Percentiles rank a stretch among this genome's conserved stretches.
phyloP scores from a whole-genome alignment of 2,113 vertebrate species.

The Fregata magnificens region DNA sequence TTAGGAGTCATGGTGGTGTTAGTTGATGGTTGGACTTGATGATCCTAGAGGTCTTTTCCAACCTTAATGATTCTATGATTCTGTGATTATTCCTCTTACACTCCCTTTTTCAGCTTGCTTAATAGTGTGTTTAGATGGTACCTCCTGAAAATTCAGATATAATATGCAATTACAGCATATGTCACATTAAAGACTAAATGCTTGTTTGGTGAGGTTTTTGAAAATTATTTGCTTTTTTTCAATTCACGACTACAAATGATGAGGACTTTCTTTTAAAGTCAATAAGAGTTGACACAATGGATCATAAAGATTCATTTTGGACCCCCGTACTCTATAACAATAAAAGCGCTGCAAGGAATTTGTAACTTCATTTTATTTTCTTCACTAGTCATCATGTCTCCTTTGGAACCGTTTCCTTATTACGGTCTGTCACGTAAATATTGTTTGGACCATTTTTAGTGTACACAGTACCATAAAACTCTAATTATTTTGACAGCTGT shows the following conservation, averaged over 20 bases:
- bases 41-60: no score
- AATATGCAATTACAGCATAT: not conserved
- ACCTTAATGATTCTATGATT: no score
- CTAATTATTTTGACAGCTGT: conserved; percentile 1
- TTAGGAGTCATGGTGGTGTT: no score
- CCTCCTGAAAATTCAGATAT: not conserved
- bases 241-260: not conserved
- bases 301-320: not conserved
- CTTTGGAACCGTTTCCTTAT: not conserved
- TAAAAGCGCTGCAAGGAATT: not conserved
- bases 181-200: not conserved
- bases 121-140: not conserved
- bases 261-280: not conserved
- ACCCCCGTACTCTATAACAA: not conserved
- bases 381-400: not conserved
- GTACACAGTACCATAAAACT: not conserved
- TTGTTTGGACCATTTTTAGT: not conserved
- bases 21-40: no score
- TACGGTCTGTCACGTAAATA: not conserved
- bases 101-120: not conserved
- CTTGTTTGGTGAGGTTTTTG: not conserved
- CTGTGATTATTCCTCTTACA: fast-evolving
- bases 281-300: not conserved
- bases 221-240: not conserved
- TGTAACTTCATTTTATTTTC: not conserved